Evolutionary conservation across 2,888 invertebrate species (phyloP), one percentile per base, ranked within the genome.

Genomic region (Heliconius hortense): DNA sequence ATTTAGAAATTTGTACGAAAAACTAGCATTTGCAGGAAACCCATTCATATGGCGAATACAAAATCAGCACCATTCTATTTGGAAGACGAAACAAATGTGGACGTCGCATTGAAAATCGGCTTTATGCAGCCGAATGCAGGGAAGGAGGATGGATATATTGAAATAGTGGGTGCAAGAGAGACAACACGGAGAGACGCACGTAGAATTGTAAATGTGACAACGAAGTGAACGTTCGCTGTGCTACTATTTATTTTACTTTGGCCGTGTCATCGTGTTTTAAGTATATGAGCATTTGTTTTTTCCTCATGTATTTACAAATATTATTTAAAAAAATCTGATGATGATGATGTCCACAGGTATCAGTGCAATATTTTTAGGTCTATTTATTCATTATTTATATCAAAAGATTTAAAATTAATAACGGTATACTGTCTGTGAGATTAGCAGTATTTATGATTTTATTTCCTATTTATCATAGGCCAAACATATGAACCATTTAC

Each of bases 171-270:
- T 77, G 83, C 76, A 83, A 87, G 81, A 80, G 86, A 83, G 90
- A 89, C 71, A 86, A 89, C 91, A 90, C 90, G 92, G 91, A 90
- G 89, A 89, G 85, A 91, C 89, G 91, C 87, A 89, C 78, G 82
- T 83, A 82, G 92, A 92, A 93, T 93, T 87, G 88, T 86, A 91
- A 93, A 91, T 91, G 85, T 80, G 86, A 77, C 80, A 81, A 79
- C 78, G 78, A 76, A 78, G 80, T 35, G 76, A 79, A 80, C 72
- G 67, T 63, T 53, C 59, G 74, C 77, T 77, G 73, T 74, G 76
- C 74, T 74, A 75, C 69, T 76, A 77, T 76, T 78, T 81, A 78
- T 77, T 79, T 80, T 82, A 79, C 79, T 80, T 81, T 74, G 72
- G 78, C 78, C 79, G 76, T 74, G 76, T 79, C 79, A 79, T 76